These are phyloP conservation scores for Mola mola DNA, from an alignment of 2,113 vertebrate species.

Conservation along the genomic window DNA sequence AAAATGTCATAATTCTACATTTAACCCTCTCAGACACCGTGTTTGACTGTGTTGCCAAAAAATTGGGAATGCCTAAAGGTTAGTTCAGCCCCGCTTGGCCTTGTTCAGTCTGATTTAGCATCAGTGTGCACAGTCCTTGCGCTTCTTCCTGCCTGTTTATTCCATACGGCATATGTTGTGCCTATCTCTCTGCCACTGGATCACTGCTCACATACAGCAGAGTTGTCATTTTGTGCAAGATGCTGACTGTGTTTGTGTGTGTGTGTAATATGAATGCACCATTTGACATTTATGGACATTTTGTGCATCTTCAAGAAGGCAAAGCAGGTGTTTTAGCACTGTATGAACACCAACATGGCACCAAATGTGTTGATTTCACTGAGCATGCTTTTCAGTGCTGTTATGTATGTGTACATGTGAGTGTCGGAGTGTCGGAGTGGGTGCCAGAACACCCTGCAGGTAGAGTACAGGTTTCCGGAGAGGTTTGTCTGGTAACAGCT, in stretches of 20 bases:
- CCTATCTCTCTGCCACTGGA: slow-evolving; percentile 53
- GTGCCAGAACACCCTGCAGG: slow-evolving; percentile 51
- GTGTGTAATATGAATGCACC: slow-evolving; percentile 17
- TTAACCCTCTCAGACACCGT: slow-evolving; percentile 24
- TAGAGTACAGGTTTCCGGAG: slow-evolving; percentile 48
- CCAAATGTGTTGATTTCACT: slow-evolving; percentile 18
- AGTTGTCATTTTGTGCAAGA: slow-evolving; percentile 64
- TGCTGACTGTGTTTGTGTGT: slow-evolving; percentile 54
- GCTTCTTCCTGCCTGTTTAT: slow-evolving; percentile 50
- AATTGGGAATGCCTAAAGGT: slow-evolving; percentile 31
- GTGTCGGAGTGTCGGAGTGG: slow-evolving; percentile 2
- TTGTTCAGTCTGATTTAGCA: slow-evolving; percentile 55
- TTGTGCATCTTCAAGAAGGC: slow-evolving; percentile 3
- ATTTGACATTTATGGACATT: slow-evolving; percentile 20
- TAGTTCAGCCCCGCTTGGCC: slow-evolving; percentile 53
- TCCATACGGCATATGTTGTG: slow-evolving; percentile 54
- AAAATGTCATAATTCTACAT: slow-evolving; percentile 19
- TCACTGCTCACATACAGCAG: slow-evolving; percentile 53
- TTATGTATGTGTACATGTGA: neutral
- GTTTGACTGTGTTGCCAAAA: slow-evolving; percentile 25
- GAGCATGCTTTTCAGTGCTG: slow-evolving; percentile 12
- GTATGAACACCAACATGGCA: slow-evolving; percentile 2
- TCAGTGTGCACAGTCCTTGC: slow-evolving; percentile 38
- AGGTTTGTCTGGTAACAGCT: slow-evolving; percentile 61
- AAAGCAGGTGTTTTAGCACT: slow-evolving; percentile 12